Percentiles rank a stretch among this genome's conserved stretches.
These are phyloP conservation scores for Agrilus cyanescens DNA, from an alignment of 2,888 invertebrate species.

Conservation along the genomic window DNA sequence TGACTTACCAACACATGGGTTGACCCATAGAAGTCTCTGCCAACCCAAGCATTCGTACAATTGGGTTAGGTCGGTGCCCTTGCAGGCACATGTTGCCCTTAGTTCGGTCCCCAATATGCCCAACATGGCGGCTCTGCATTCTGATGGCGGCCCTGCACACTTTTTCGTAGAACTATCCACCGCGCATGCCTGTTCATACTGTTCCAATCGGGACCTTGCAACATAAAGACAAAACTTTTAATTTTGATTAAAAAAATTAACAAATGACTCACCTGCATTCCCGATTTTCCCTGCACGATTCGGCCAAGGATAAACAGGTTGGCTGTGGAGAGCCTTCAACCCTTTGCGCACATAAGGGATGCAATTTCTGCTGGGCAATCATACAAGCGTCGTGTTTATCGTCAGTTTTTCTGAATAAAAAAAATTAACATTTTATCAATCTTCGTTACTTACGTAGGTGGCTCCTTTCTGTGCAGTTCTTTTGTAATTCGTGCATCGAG, in stretches of 20 bases:
- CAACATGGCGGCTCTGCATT: conserved; percentile 74
- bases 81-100: conserved; percentile 77
- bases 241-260: no score
- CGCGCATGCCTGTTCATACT: conserved; percentile 84
- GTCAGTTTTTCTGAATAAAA: conserved; percentile 62
- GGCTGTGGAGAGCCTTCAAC: conserved; percentile 53
- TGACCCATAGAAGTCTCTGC: conserved; percentile 82
- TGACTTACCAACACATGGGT: conserved; percentile 84
- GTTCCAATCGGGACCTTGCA: conserved; percentile 63
- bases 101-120: conserved; percentile 84
- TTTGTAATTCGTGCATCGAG: no score
- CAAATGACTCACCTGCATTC: conserved; percentile 62
- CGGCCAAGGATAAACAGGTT: conserved; percentile 77
- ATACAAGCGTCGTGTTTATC: conserved; percentile 79
- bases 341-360: conserved; percentile 80
- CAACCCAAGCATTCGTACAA: conserved; percentile 82
- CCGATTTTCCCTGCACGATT: conserved; percentile 68
- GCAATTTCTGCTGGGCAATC: conserved; percentile 79
- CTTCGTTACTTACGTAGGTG: conserved; percentile 2
- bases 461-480: no score
- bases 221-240: not conserved
- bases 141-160: conserved; percentile 76
- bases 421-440: conserved; percentile 5
- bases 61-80: conserved; percentile 73
- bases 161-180: conserved; percentile 82